Evolutionary conservation across 2,888 invertebrate species (phyloP).

Genomic region (Crossocerus cetratus): DNA sequence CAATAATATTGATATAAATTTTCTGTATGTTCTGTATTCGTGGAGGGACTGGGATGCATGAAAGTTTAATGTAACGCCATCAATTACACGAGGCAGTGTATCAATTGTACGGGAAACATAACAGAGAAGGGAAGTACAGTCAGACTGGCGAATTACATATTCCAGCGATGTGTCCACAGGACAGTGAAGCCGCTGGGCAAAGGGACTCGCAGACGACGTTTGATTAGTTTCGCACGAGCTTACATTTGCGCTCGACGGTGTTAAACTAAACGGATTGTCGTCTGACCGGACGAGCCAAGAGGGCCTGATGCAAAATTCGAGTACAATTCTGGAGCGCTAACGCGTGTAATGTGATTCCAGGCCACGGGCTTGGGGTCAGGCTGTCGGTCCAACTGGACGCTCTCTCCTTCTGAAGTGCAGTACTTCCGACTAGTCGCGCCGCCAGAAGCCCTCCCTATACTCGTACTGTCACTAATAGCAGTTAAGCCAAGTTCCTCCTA

Average conservation of each 20-base stretch:
- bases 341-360: slow-evolving; percentile 72
- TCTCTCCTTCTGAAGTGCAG: slow-evolving; percentile 45
- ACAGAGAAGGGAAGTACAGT: background rate
- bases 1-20: no score
- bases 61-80: slow-evolving; percentile 9
- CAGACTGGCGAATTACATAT: background rate
- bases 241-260: slow-evolving; percentile 59
- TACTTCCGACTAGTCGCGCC: slow-evolving; percentile 36
- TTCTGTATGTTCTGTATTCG: no score
- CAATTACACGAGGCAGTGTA: no score
- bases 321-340: slow-evolving; percentile 68
- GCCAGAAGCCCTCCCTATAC: no score
- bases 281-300: slow-evolving; percentile 49
- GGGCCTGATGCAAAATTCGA: slow-evolving; percentile 64
- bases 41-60: background rate
- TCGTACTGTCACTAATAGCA: no score
- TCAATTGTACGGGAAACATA: no score
- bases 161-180: background rate
- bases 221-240: slow-evolving; percentile 59
- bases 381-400: slow-evolving; percentile 63
- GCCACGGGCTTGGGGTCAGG: slow-evolving; percentile 61
- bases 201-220: slow-evolving; percentile 39
- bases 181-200: background rate
- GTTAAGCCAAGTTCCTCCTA: no score
- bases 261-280: slow-evolving; percentile 75